These are phyloP conservation scores for Pygoscelis adeliae DNA, from an alignment of 2,113 vertebrate genomes.

Conservation along the genomic window DNA sequence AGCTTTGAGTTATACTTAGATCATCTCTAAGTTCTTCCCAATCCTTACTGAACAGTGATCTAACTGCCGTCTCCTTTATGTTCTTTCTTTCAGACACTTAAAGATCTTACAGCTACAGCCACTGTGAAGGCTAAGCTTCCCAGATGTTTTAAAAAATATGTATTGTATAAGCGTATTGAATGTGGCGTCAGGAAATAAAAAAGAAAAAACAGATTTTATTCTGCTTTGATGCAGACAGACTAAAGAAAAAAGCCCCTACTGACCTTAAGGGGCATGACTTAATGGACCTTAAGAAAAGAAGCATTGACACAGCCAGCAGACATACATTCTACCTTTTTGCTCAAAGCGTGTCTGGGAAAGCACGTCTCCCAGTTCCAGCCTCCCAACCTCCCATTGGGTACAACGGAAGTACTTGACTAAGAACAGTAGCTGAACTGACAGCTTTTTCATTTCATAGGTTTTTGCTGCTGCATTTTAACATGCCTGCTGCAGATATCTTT, in stretches of 20 bases:
- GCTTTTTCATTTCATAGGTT: not conserved
- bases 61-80: not conserved
- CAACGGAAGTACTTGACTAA: not conserved
- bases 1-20: not conserved
- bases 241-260: not conserved
- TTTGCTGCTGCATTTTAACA: not conserved
- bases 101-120: not conserved
- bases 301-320: not conserved
- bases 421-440: constrained; percentile 14
- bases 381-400: not conserved
- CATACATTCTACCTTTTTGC: not conserved
- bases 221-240: not conserved
- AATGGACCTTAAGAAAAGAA: not conserved
- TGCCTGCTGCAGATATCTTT: not conserved
- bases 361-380: not conserved
- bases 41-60: not conserved
- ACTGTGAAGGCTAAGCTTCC: not conserved
- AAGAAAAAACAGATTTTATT: not conserved
- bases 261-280: not conserved
- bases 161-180: not conserved
- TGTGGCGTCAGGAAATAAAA: not conserved
- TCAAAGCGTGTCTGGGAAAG: not conserved
- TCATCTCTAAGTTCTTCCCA: not conserved
- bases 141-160: not conserved
- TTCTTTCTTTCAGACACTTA: not conserved